Evolutionary conservation across 2,888 invertebrate genomes (phyloP).

Genomic region (Rotaria magnacalcarata): DNA sequence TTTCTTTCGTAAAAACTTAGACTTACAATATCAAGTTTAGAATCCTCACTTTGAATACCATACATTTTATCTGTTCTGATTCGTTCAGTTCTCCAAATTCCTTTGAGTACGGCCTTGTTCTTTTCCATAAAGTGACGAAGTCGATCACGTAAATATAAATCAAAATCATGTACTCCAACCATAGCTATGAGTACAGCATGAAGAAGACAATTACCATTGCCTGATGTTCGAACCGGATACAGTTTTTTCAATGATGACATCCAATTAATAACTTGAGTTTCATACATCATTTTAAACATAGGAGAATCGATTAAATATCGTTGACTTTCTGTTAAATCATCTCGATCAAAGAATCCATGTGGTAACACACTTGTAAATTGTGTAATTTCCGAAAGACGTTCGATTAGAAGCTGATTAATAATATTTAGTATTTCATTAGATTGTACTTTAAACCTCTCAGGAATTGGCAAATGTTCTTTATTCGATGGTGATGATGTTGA

Average conservation of each 20-base stretch:
- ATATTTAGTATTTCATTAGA: not conserved
- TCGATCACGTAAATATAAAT: conserved; percentile 49
- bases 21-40: not conserved
- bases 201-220: conserved; percentile 56
- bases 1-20: not conserved
- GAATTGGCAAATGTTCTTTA: not conserved
- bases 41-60: not conserved
- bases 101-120: not conserved
- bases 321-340: not conserved
- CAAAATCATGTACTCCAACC: conserved; percentile 54
- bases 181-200: conserved; percentile 53
- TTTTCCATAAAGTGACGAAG: not conserved
- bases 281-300: not conserved
- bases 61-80: not conserved
- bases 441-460: not conserved
- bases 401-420: not conserved
- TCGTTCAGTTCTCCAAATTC: not conserved
- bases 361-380: not conserved
- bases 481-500: not conserved
- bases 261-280: conserved; percentile 16
- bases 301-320: not conserved
- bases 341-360: not conserved
- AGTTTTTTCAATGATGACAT: not conserved
- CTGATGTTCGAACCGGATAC: conserved; percentile 46
- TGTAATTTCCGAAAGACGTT: not conserved